phyloP scores from a whole-genome alignment of 1,140 invertebrate genomes.

The Atta texana region DNA sequence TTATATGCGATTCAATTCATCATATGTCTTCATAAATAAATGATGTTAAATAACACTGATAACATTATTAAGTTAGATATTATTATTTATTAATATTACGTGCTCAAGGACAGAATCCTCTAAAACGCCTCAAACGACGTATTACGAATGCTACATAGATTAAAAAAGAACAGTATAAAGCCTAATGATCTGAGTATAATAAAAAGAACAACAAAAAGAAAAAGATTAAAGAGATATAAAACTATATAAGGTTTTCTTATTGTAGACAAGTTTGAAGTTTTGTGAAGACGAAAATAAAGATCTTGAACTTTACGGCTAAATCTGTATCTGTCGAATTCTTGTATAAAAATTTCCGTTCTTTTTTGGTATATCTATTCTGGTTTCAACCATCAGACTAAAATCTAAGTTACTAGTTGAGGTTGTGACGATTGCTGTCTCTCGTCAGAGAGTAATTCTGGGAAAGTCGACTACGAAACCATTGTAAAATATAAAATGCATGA shows the following conservation, averaged over 20 bases:
- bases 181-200: too few relatives aligned
- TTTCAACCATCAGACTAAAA: not conserved
- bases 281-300: not conserved
- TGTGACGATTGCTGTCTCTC: not conserved
- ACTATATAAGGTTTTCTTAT: not conserved
- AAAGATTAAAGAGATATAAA: too few relatives aligned
- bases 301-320: not conserved
- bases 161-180: too few relatives aligned
- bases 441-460: not conserved
- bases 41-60: not conserved
- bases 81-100: too few relatives aligned
- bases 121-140: too few relatives aligned
- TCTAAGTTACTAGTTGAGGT: slow-evolving; percentile 24
- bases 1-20: not conserved
- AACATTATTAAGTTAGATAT: not conserved
- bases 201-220: too few relatives aligned
- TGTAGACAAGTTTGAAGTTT: not conserved
- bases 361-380: not conserved
- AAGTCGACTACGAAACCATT: not conserved
- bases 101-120: too few relatives aligned
- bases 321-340: not conserved
- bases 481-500: slow-evolving; percentile 52
- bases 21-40: not conserved
- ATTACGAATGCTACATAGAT: too few relatives aligned
- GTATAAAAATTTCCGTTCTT: not conserved